Conservation (phyloP, 2,888 invertebrate genomes). For the Spilarctia lutea region DNA sequence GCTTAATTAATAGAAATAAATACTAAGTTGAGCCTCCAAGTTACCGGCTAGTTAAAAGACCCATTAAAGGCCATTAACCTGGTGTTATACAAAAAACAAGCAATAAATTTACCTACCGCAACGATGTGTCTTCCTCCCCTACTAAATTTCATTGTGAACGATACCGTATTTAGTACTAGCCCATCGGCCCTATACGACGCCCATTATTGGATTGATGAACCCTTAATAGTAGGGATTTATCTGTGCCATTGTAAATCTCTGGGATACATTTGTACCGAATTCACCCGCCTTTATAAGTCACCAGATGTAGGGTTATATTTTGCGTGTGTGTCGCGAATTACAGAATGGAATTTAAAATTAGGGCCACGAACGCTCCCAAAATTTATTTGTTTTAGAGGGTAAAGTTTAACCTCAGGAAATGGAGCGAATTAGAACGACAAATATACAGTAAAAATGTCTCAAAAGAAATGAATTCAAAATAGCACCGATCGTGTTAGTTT, state of each 20-base stretch:
- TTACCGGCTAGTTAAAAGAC: slow-evolving; percentile 76
- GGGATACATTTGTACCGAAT: slow-evolving; percentile 20
- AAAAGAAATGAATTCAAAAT: neutral
- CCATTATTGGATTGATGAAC: slow-evolving; percentile 55
- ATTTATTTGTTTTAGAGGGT: neutral
- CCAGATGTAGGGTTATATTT: slow-evolving; percentile 1
- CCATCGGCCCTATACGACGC: slow-evolving; percentile 49
- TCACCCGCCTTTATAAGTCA: slow-evolving; percentile 15
- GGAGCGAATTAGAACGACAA: neutral
- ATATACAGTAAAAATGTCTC: neutral
- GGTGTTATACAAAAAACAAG: slow-evolving; percentile 79
- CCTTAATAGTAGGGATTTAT: slow-evolving; percentile 55
- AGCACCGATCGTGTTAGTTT: neutral
- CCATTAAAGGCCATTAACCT: slow-evolving; percentile 82
- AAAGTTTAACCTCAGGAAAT: neutral
- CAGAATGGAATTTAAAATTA: slow-evolving; percentile 8
- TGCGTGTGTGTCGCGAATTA: slow-evolving; percentile 5
- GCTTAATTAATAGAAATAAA: slow-evolving; percentile 11
- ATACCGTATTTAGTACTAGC: slow-evolving; percentile 57
- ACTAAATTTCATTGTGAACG: slow-evolving; percentile 65
- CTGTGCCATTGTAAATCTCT: slow-evolving; percentile 42
- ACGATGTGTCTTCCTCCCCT: slow-evolving; percentile 74
- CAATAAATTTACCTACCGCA: slow-evolving; percentile 78
- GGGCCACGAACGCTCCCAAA: neutral
- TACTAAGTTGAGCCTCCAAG: slow-evolving; percentile 26